Base-by-base conservation (phyloP, 2,797 vertebrate species). In the Balearica regulorum region DNA sequence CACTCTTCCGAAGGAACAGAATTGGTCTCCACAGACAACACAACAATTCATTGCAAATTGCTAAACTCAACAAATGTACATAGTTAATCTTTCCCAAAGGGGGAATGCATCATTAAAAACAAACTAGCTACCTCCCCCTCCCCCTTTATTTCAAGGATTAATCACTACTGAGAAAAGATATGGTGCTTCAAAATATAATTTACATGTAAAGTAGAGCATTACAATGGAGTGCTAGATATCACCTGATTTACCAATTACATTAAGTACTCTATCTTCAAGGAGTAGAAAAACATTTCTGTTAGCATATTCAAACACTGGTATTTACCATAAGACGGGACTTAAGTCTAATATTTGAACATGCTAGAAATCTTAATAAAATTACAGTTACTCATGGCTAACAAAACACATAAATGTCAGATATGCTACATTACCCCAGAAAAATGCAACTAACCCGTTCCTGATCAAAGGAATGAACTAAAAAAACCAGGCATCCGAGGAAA, bases 91-190 rank as follows among this genome's bases (percentile, higher is more conserved):
- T 97, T 89, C 83, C 87, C 91, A 78, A 85, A 96, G 82, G 86
- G 65, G 21, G 41, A 71, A 78, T 78, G 64, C 41, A 93, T 95
- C 84, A 92, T 95, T 75, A 96, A 96, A 97, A 96, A 80, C 71
- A 94, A 95, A 93, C 54, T 75, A 86, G 39, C 35, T 78, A 37
- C 71, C 87, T 82, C 26, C 37, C 37, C 94, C 62, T 93, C 84
- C 88, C 76, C 72, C 58, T 89, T 60, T 54, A 90, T 94, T 95
- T 72, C 51, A 94, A 91, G 80, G 80, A 96, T 94, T 97, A 96
- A 97, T 95, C 93, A 97, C 82, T 89, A 69, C 16, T 84, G 88
- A 90, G 97, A 93, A 96, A 95, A 94, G 86, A 93, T 26, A 86
- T 0, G 20, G 64, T 91, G 68, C 78, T 96, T 96, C 89, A 94